These are phyloP conservation scores for Pogoniulus pusillus DNA, from an alignment of 2,797 vertebrate species.

Conservation along the genomic window DNA sequence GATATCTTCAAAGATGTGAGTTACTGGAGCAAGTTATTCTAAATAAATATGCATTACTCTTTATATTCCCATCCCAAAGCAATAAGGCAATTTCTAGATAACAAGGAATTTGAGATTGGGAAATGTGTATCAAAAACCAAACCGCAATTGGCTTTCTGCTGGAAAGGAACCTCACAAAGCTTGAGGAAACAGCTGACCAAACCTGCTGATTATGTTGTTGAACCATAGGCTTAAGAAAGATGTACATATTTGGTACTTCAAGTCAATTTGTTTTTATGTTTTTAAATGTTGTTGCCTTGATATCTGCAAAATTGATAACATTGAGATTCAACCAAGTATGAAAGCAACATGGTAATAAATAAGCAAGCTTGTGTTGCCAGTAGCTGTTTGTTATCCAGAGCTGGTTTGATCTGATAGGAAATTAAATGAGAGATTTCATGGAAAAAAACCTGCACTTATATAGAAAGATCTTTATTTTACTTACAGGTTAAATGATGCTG, in stretches of 20 bases:
- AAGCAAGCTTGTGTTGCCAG: not conserved
- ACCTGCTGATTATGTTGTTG: not conserved
- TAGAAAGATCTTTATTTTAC: not conserved
- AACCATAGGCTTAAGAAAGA: not conserved
- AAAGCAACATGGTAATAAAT: not conserved
- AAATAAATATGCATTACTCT: not conserved
- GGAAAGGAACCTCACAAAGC: not conserved
- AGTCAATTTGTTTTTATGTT: not conserved
- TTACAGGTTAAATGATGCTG: not conserved
- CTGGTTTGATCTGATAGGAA: not conserved
- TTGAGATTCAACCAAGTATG: not conserved
- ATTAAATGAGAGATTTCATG: not conserved
- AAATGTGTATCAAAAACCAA: not conserved
- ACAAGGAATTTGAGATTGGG: not conserved
- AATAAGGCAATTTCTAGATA: not conserved
- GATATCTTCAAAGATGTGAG: not conserved
- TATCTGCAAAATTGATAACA: not conserved
- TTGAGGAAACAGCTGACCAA: not conserved
- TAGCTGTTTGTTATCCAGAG: not conserved
- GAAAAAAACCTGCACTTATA: not conserved
- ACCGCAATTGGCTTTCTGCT: not conserved
- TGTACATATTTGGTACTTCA: not conserved
- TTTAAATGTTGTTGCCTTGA: not conserved
- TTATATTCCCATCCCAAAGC: not conserved
- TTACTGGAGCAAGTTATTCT: not conserved